Base-by-base conservation (phyloP, 2,888 invertebrate species). In the Coelinius sp. region DNA sequence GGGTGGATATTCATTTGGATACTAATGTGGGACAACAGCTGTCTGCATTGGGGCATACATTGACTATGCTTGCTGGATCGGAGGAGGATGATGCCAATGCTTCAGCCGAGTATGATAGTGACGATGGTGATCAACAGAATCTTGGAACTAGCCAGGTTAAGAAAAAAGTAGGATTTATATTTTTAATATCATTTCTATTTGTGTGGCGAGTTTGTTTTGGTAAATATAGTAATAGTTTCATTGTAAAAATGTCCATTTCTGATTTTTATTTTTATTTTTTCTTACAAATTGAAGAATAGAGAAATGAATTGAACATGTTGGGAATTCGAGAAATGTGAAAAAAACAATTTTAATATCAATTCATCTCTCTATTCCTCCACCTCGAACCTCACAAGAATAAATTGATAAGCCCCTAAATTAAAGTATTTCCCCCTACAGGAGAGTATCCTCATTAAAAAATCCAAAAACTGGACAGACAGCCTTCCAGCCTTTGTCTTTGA, bases 21-120 rank as follows among this genome's bases (percentile, higher is more conserved):
- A 96, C 97, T 0, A 97, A 95, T 86, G 97, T 99, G 52, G 99
- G 99, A 67, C 97, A 98, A 87, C 96, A 98, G 84, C 89, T 99
- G 25, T 97, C 97, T 0, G 95, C 97, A 0, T 90, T 99, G 41
- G 97, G 98, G 0, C 96, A 97, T 86, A 99, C 99, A 0, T 91
- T 99, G 69, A 98, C 99, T 0, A 96, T 97, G 91, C 90, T 99
- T 56, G 97, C 98, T 0, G 97, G 96, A 4, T 94, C 93, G 62
- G 97, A 97, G 83, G 95, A 95, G 83, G 96, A 96, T 81, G 94
- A 94, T 74, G 91, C 91, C 0, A 89, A 91, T 14, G 91, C 91
- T 75, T 91, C 92, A 82, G 92, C 93, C 22, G 90, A 91, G 77
- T 94, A 93, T 68, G 95, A 95, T 81, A 95, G 94, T 76, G 95